phyloP scores from a whole-genome alignment of 2,888 invertebrate species.

The Omphaloscelis lunosa region DNA sequence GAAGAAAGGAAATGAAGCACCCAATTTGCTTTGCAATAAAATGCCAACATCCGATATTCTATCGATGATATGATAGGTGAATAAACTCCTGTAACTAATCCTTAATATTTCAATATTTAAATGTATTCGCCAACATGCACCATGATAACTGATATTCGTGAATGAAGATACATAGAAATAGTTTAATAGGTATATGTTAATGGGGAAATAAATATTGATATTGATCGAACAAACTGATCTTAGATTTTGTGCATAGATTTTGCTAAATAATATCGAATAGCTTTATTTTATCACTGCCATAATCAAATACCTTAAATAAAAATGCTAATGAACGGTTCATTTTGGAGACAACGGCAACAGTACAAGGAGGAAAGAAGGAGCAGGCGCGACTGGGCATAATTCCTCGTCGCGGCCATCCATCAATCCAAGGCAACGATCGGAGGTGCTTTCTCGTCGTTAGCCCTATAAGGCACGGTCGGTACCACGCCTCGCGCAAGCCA shows the following conservation, averaged over 20 bases:
- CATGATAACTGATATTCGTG: neutral
- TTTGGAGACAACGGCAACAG: conserved; percentile 49
- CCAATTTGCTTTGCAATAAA: neutral
- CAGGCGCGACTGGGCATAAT: conserved; percentile 66
- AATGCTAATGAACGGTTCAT: conserved; percentile 31
- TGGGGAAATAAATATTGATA: conserved; percentile 12
- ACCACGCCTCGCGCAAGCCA: conserved; percentile 88
- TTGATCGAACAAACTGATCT: conserved; percentile 5
- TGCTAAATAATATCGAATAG: conserved; percentile 3
- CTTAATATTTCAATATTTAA: neutral
- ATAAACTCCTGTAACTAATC: neutral
- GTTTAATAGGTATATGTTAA: neutral
- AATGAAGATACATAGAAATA: neutral
- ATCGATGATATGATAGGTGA: neutral
- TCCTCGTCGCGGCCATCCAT: conserved; percentile 80
- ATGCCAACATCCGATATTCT: neutral
- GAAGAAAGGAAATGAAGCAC: neutral
- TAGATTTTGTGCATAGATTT: conserved; percentile 5
- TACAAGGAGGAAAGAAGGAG: conserved; percentile 42
- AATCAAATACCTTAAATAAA: conserved; percentile 6
- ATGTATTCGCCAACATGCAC: neutral
- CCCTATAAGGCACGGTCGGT: conserved; percentile 87
- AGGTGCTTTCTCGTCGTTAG: conserved; percentile 90
- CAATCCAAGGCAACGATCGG: conserved; percentile 86
- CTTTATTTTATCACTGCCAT: conserved; percentile 9